Base-by-base conservation (phyloP, 2,113 vertebrate species). In the Tragelaphus buxtoni region DNA sequence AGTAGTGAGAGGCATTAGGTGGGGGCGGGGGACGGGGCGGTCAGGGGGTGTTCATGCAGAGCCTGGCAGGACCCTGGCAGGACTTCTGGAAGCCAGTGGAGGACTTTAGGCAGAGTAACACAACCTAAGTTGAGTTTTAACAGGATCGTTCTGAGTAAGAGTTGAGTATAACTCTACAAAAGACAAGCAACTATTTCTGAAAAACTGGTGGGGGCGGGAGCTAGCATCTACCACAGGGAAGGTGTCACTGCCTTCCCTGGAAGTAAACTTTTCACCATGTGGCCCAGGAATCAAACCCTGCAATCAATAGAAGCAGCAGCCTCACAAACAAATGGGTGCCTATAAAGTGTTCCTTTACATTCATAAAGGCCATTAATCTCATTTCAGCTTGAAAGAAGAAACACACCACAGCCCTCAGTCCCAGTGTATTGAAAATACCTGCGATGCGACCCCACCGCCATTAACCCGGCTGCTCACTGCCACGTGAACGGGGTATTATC, bases 41-140 rank as follows among this genome's bases (percentile, higher is more conserved):
- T 2, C 7, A 5, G 6, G 32, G 10, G 30, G 24, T 1, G 1
- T 45, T 87, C 42, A 0, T 1, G 1, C 24, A 28, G 30, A 35
- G 12, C 56, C 51, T 35, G 35, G 45, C 9, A 24, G 61, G 30
- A 5, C 47, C 24, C 63, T 2, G 45, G 16, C 32, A 49, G 49
- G 63, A 42, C 76, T 60, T 20, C 6, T 0, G 9, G 74, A 85
- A 93, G 79, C 74, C 90, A 79, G 5, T 26, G 5, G 49, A 55
- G 30, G 55, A 18, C 42, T 92, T 79, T 49, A 82, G 39, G 79
- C 72, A 77, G 42, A 77, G 49, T 4, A 2, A 35, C 65, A 63
- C 6, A n/a, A 56, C 53, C 74, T 56, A 26, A 63, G 30, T 77
- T 76, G 51, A 85, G 90, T 88, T 91, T 81, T 55, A 88, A 69